Base-by-base conservation (phyloP, 2,888 invertebrate genomes). In the Drosophila villosipedis region DNA sequence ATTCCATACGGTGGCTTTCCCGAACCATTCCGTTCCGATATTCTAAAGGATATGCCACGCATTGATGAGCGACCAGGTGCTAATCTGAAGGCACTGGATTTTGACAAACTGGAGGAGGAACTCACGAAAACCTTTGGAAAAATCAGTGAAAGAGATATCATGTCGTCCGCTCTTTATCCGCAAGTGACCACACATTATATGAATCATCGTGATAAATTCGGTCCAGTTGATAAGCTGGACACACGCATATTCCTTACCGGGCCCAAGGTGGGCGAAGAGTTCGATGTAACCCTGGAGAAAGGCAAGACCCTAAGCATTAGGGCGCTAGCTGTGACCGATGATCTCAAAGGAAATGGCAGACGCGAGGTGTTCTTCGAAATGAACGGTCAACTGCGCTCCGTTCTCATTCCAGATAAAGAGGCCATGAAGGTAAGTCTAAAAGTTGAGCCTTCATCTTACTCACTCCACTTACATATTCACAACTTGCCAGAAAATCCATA, bases 361-460 rank as follows among this genome's bases (percentile, higher is more conserved):
- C 94, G 98, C 5, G 99, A 99, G 93, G 99, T 99, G 41, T 99
- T 99, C 96, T 99, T 99, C 93, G 99, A 99, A 92, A 95, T 99
- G 92, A 99, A 99, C 94, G 99, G 99, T 33, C 99, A 99, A 85
- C 94, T 99, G 79, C 94, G 99, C 82, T 98, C 99, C 4, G 98
- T 99, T 10, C 96, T 98, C 90, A 98, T 99, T 72, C 95, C 96
- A 80, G 99, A 99, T 92, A 97, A 97, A 90, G 97, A 97, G 91
- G 98, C 98, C 9, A 82, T 90, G 28, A 92, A 92, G 91, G 92
- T 92, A 59, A 78, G 5, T 22, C 43, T 22, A 43, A 12, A 22
- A 43, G 9, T 16, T 0, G 4, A 9, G 1, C 22, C 47, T 4
- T 9, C 47, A 9, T 25, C 47, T 22, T 12, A 12, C 31, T 31